Evolutionary conservation across 2,797 vertebrate species (phyloP).

Genomic region (Enteromius mattozi): DNA sequence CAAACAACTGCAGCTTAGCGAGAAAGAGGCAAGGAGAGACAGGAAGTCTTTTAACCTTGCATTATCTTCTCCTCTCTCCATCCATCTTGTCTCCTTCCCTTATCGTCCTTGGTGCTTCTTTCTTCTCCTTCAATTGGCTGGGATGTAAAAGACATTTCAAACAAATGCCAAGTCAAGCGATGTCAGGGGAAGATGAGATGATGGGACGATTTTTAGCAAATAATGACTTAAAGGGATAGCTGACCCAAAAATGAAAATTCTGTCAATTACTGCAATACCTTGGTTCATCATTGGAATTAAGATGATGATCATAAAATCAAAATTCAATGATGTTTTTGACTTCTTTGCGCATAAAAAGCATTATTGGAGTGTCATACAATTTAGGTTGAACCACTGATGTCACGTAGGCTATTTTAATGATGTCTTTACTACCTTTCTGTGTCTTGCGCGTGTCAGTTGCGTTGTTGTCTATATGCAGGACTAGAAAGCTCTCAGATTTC

Average conservation of each 20-base stretch:
- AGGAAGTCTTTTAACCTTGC: constrained; percentile 32
- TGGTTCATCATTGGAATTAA: not conserved
- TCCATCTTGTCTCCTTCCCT: constrained; percentile 33
- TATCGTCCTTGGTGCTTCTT: not conserved
- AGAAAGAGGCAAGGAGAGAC: constrained; percentile 18
- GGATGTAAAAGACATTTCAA: constrained; percentile 32
- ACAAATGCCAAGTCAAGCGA: constrained; percentile 37
- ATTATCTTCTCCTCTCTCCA: constrained; percentile 15
- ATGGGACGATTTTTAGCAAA: not conserved
- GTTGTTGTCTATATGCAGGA: not conserved
- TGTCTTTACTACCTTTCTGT: not conserved
- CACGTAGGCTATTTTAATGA: too few relatives aligned
- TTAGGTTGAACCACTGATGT: too few relatives aligned
- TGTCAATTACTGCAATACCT: not conserved
- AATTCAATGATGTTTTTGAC: not conserved
- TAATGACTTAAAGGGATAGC: not conserved
- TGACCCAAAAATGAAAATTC: too few relatives aligned
- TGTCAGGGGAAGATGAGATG: not conserved
- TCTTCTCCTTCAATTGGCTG: constrained; percentile 45
- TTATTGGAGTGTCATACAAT: too few relatives aligned
- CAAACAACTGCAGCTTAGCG: constrained; percentile 13
- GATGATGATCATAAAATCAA: too few relatives aligned
- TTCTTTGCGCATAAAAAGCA: not conserved
- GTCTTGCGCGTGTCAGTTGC: not conserved
- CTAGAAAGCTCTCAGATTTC: too few relatives aligned